These are phyloP conservation scores for Plecotus auritus DNA, from an alignment of 2,113 vertebrate species.

Conservation along the genomic window DNA sequence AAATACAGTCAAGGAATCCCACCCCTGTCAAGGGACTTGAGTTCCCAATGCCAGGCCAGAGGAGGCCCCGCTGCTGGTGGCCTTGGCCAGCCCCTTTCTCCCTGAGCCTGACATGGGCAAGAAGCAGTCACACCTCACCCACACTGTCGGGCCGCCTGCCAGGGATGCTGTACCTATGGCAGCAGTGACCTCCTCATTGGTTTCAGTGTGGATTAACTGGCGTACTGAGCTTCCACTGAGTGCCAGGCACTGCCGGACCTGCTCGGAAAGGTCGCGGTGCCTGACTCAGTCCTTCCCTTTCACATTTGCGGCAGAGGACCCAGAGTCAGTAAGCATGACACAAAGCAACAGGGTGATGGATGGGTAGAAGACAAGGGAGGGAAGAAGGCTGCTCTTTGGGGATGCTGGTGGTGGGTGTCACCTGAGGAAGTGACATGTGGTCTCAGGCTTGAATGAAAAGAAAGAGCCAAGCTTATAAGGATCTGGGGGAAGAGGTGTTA, in stretches of 20 bases:
- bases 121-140: background rate
- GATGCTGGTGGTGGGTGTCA: background rate
- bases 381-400: background rate
- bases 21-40: too few relatives aligned
- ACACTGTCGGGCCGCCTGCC: accelerated
- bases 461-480: background rate
- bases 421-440: background rate
- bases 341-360: background rate
- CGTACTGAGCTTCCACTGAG: too few relatives aligned
- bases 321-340: background rate
- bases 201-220: accelerated
- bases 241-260: accelerated
- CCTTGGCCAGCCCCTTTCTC: background rate
- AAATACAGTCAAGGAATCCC: background rate
- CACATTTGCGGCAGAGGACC: accelerated
- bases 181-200: background rate
- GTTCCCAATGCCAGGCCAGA: background rate
- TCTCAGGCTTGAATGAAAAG: background rate
- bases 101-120: background rate
- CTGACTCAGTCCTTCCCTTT: background rate
- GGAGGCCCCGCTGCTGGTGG: background rate
- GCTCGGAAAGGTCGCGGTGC: accelerated
- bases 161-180: accelerated
- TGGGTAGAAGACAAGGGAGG: background rate
- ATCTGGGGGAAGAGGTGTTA: background rate